Base-by-base conservation (phyloP, 2,797 vertebrate species). In the Graptemys geographica region DNA sequence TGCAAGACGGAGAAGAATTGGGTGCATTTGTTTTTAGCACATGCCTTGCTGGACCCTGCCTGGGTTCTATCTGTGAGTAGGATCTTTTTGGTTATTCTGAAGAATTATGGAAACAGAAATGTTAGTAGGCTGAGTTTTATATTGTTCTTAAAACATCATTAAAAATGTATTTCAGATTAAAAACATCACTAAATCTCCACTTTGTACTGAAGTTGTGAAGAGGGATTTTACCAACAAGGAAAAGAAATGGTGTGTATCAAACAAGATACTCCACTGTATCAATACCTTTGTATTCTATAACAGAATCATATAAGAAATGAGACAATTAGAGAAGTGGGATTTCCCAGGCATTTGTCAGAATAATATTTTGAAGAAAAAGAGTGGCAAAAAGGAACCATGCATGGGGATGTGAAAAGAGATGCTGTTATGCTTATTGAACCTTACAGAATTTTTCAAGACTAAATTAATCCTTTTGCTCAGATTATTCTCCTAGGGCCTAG, bases 1-100 rank as follows among this genome's bases (percentile, higher is more conserved):
- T 3, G 8, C 47, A 94, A 69, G 62, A 81, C 62, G 31, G 47
- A 93, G 78, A 81, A 90, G 47, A 92, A 81, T 94, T 65, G 49
- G 31, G 31, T 65, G 89, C 79, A 62, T 89, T 94, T 93, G 82
- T 95, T 87, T 87, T 87, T 89, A 81, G 37, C n/a, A 4, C 49
- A 1, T 91, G 80, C 79, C 86, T 89, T 80, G 3, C 51, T 96
- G 90, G 89, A 95, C 91, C 96, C 93, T 94, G 52, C 85, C 0
- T 88, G 92, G 94, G 65, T 89, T 87, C 90, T 90, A 0, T 82
- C 85, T 93, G 55, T 84, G 83, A 62, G 44, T 25, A 89, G 8
- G 2, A 28, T 62, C 41, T 83, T 57, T 90, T 56, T 5, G 53
- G 81, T 86, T 56, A 10, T 79, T 19, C 69, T 88, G 55, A 16